Evolutionary conservation across 2,113 vertebrate species (phyloP), one percentile per base, ranked within the genome.

Genomic region (Felis chaus): DNA sequence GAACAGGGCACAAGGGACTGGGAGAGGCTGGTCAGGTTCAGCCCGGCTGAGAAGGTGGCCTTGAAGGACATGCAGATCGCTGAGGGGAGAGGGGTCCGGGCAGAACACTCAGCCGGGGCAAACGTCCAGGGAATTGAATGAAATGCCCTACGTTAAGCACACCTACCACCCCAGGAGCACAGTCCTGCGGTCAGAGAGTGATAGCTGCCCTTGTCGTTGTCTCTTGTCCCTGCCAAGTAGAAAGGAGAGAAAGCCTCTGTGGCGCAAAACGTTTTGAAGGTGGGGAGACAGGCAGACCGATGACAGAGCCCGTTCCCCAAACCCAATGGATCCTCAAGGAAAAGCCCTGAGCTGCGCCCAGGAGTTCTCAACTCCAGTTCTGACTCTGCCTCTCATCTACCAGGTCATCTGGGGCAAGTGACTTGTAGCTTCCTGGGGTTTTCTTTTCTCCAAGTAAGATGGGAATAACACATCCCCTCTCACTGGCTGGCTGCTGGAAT

Each of bases 151-250:
- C 11, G 8, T 39, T 6, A 27, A 21, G 53, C 53, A 10, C 36
- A 3, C 1, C 10, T 1, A 7, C 6, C 23, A 57, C 31, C 57
- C 25, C 39, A 69, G n/a, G n/a, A 53, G 50, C 31, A 0, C 7
- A 29, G 87, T 21, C 31, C 31, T 23, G 5, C 0, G 7, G 53
- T 74, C 39, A n/a, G 39, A 36, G 66, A 80, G 7, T 36, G 83
- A 45, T 1, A 50, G 23, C 25, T 27, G 10, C 29, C 4, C 45
- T 11, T 63, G 65, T 48, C 29, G 0, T 36, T 55, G 1, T 9
- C 39, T 68, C 9, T 68, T 73, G 63, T 88, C 50, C 78, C 48
- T 53, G 55, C 31, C 27, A 50, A 41, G n/a, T 3, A 76, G 25
- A 88, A 36, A 81, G 36, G 55, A 82, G 31, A 66, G 57, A 53